Evolutionary conservation across 2,888 invertebrate genomes (phyloP).

Genomic region (Gnatocerus cornutus): DNA sequence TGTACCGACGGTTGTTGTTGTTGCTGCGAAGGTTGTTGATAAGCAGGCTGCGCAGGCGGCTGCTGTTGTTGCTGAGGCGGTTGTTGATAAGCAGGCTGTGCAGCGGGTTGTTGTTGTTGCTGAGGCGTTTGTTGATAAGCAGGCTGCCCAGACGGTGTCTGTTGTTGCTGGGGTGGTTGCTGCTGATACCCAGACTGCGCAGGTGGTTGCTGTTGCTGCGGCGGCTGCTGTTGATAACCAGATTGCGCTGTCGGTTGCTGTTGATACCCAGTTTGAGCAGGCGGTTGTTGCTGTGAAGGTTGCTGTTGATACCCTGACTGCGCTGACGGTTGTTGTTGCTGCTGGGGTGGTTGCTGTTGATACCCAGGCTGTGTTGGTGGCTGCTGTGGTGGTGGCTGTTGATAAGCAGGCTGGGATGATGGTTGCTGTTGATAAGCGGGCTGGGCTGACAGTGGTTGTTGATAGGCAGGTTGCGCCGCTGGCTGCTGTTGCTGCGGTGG

Average conservation of each 20-base stretch:
- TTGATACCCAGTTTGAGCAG: conserved; percentile 60
- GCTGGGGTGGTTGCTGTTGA: conserved; percentile 63
- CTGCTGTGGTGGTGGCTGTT: conserved; percentile 53
- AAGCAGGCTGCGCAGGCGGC: conserved; percentile 52
- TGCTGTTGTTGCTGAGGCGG: conserved; percentile 34
- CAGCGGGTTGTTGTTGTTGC: conserved; percentile 40
- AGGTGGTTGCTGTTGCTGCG: conserved; percentile 60
- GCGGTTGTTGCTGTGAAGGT: conserved; percentile 63
- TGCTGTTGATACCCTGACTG: conserved; percentile 37
- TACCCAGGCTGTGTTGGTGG: conserved; percentile 62
- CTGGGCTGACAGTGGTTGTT: conserved; percentile 47
- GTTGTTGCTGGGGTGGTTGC: conserved; percentile 55
- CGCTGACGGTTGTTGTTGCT: conserved; percentile 58
- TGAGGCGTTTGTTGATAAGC: conserved; percentile 33
- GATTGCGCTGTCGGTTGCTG: conserved; percentile 60
- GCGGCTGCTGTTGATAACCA: conserved; percentile 68
- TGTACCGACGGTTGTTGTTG: conserved; percentile 47
- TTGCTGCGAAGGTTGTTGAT: conserved; percentile 41
- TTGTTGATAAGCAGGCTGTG: conserved; percentile 50
- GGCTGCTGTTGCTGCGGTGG: conserved; percentile 45
- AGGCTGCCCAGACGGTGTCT: conserved; percentile 1
- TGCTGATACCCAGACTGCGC: conserved; percentile 52
- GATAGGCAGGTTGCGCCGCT: conserved; percentile 29
- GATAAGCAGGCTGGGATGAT: too few species aligned
- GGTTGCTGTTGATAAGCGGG: conserved; percentile 45